Evolutionary conservation across 2,113 vertebrate genomes (phyloP).

Genomic region (Nothobranchius kuhntae): DNA sequence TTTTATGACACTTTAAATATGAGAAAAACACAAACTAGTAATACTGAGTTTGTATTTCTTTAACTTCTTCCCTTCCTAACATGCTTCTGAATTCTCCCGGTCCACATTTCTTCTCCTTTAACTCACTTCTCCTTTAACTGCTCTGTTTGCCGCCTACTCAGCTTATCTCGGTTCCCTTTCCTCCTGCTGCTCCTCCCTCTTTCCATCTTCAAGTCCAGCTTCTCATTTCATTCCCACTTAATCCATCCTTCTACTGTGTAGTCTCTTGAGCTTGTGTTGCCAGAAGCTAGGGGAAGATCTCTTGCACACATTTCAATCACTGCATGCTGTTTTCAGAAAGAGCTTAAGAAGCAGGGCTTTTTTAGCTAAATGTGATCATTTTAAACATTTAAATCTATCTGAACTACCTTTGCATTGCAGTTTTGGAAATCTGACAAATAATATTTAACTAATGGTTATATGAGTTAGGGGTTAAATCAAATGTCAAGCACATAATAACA

Average conservation of each 20-base stretch:
- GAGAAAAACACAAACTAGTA: too few relatives aligned
- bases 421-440: neutral
- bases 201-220: constrained; percentile 6
- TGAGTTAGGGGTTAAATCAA: neutral
- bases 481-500: neutral
- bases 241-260: constrained; percentile 9
- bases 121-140: constrained; percentile 23
- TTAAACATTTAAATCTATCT: neutral
- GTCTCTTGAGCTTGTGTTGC: constrained; percentile 7
- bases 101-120: constrained; percentile 10
- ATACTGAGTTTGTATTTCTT: too few relatives aligned
- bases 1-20: constrained; percentile 56
- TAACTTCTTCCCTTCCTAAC: neutral
- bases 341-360: neutral
- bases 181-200: constrained; percentile 5
- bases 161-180: neutral
- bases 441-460: neutral
- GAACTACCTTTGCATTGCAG: neutral
- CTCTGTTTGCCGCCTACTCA: neutral
- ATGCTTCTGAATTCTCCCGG: neutral
- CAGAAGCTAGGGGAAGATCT: neutral
- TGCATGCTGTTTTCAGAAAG: neutral
- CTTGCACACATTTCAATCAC: neutral
- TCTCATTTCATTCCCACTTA: constrained; percentile 10
- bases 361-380: neutral